Evolutionary conservation across 2,888 invertebrate genomes (phyloP), one percentile per base, ranked within the genome.

Genomic region (Cryptophagus acutangulus): DNA sequence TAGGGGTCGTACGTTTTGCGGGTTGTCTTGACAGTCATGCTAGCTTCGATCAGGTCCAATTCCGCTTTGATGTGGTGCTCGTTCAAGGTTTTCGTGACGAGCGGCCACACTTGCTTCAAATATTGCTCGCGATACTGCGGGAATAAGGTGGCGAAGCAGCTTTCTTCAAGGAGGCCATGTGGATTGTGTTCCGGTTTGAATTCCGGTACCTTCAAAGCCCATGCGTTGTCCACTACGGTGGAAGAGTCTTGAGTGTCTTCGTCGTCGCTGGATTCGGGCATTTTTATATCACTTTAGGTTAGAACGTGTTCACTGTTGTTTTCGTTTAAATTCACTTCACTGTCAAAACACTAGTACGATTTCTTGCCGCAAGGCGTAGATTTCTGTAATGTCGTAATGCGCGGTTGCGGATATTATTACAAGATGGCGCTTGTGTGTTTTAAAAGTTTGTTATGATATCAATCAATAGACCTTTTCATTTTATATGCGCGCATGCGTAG

Each of bases 1-100:
- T 87, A 97, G 0, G 99, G 99, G 73, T 99, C 99, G 93, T 93
- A 99, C 1, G 97, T 97, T 74, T 96, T 95, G 38, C 88, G 75
- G 0, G 95, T 95, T 0, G 99, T 99, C 66, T 77, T 79, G 0
- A 99, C 99, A 0, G 84, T 82, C 86, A 99, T 88, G 57, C 91
- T 93, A 28, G 97, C 84, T 74, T 96, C 95, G 3, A 95, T 77
- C 2, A 94, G 74, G 71, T 97, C 96, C 48, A 97, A 71, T 60
- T 95, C 93, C 0, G 88, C 91, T 58, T 84, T 82, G 6, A 97
- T 69, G 51, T 80, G 77, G 66, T 89, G 80, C 57, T 90, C 88
- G 17, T 75, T 75, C 13, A 99, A 69, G 1, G 83, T 76, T 70
- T 92, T 92, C 62, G 93, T 83, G 0, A 99, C 88, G 2, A 97